Percentiles rank a stretch among this genome's conserved stretches.
Evolutionary conservation across 1,140 invertebrate species (phyloP).

Genomic region (Pachypeltis micranthus): DNA sequence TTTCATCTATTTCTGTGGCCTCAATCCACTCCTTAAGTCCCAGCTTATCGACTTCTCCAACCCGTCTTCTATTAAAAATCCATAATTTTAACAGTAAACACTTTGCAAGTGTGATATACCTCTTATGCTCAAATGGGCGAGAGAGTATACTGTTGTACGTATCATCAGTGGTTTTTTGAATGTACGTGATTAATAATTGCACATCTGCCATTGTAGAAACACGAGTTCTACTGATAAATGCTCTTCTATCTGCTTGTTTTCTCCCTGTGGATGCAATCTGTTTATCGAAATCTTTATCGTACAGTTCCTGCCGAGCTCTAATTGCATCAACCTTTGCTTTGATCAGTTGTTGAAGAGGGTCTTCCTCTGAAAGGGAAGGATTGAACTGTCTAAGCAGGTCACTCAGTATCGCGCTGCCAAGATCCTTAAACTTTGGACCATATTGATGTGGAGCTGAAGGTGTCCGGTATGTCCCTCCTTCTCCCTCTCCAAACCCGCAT

Average conservation of each 20-base stretch:
- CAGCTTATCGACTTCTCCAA: slow-evolving; percentile 4
- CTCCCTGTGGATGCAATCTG: neutral
- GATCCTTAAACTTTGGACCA: neutral
- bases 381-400: neutral
- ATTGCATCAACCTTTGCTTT: neutral
- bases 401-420: neutral
- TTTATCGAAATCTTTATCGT: neutral
- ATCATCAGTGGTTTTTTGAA: neutral
- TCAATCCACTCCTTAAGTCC: neutral
- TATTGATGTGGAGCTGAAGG: slow-evolving; percentile 6
- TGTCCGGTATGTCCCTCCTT: neutral
- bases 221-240: neutral
- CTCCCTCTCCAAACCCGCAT: slow-evolving; percentile 6
- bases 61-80: slow-evolving; percentile 4
- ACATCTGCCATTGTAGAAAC: neutral
- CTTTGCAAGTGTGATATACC: neutral
- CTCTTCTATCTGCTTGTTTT: neutral
- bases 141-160: neutral
- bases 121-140: neutral
- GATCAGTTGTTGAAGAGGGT: neutral
- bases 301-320: neutral
- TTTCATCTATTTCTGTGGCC: slow-evolving; percentile 6
- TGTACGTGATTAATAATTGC: neutral
- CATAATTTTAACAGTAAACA: neutral
- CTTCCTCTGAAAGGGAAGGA: too few relatives aligned